Evolutionary conservation across 1,140 invertebrate genomes (phyloP), one percentile per base, ranked within the genome.

Genomic region (Bombus affinis): DNA sequence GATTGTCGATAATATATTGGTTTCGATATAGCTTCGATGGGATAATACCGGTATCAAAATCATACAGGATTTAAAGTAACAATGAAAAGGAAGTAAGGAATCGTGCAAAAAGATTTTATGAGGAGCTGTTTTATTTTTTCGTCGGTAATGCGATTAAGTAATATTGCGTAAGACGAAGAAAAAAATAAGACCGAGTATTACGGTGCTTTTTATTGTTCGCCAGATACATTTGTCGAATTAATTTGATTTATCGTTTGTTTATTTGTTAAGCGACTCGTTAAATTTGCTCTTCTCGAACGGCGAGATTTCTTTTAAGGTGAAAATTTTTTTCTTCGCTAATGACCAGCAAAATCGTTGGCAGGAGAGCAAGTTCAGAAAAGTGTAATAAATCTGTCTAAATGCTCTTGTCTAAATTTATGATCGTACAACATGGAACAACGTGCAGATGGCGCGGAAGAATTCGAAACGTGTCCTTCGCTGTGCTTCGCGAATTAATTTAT

Each of bases 321-420:
- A 28, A 28, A 66, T 1, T 62, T 53, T 42, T 18, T 22, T 53
- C 47, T 53, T 53, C 6, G 35, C 57, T 39, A 42, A 35, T 81
- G 42, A 37, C 44, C 3, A 59, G 57, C 75, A 39, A 28, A 28
- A 82, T 65, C 9, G 53, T 8, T 39, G 53, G 28, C n/a, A n/a
- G 22, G 22, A 59, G 44, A 59, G 75, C 76, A 72, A 47, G 25
- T 84, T 72, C 53, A 47, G 66, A 6, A 25, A n/a, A 25, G 53
- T 71, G 32, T 25, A 72, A 79, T 84, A 84, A 84, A 84, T 84
- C 83, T 62, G 22, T 79, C 66, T 25, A 22, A 22, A 25, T 39
- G 71, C 65, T 18, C 32, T 79, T 84, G 62, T 79, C 75, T 72
- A 84, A 53, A 84, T 84, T 84, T 79, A 79, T 37, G 66, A 25